phyloP scores from a whole-genome alignment of 2,888 invertebrate genomes.

The Pyrocoelia pectoralis region DNA sequence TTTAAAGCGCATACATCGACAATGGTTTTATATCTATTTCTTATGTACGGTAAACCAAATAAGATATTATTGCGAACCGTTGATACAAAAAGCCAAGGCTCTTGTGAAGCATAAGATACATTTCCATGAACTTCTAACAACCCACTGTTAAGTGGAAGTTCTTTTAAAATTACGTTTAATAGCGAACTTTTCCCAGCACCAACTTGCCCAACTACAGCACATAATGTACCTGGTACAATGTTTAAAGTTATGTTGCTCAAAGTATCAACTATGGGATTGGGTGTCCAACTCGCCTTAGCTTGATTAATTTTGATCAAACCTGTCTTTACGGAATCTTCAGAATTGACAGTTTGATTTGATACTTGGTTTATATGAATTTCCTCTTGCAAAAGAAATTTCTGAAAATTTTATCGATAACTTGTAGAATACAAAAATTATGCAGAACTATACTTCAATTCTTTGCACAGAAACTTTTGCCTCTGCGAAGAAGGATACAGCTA shows the following conservation, averaged over 20 bases:
- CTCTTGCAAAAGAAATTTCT: conserved; percentile 28
- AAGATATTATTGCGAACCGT: conserved; percentile 81
- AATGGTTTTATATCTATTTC: conserved; percentile 60
- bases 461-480: conserved; percentile 71
- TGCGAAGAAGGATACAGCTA: conserved; percentile 67
- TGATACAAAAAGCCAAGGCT: conserved; percentile 79
- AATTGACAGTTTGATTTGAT: neutral
- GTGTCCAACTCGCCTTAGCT: conserved; percentile 50
- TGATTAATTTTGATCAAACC: conserved; percentile 39
- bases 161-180: conserved; percentile 74
- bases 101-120: conserved; percentile 78
- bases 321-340: conserved; percentile 15
- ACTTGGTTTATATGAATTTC: conserved; percentile 7
- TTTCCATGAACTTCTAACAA: conserved; percentile 68
- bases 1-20: conserved; percentile 70
- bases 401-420: conserved; percentile 3
- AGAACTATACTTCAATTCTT: conserved; percentile 65
- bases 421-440: conserved; percentile 7
- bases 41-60: conserved; percentile 73
- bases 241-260: conserved; percentile 62
- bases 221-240: conserved; percentile 62
- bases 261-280: conserved; percentile 57
- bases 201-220: conserved; percentile 69
- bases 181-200: conserved; percentile 76
- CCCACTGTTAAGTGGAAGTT: conserved; percentile 71